Evolutionary conservation across 2,888 invertebrate genomes (phyloP).

Genomic region (Rhimphoctona megacephalus): DNA sequence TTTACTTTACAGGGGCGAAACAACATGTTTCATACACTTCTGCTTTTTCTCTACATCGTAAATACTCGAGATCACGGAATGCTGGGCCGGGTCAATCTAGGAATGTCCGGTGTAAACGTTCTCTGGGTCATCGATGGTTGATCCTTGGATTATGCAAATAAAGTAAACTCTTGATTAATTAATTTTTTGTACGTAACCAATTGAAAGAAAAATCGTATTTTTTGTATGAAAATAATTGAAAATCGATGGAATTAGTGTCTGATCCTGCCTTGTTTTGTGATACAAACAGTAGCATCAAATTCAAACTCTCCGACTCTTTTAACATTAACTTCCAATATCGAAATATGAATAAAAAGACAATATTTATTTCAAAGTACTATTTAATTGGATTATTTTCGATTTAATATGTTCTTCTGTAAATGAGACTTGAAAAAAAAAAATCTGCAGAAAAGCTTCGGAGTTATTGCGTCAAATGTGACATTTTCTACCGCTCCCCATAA

Average conservation of each 20-base stretch:
- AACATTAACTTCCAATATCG: too few species aligned
- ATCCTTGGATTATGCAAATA: conserved; percentile 11
- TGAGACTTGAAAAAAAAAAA: too few species aligned
- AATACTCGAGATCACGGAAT: conserved; percentile 90
- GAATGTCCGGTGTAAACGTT: conserved; percentile 93
- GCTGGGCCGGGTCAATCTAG: conserved; percentile 92
- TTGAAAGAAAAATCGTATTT: background rate
- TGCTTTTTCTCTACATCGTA: conserved; percentile 92
- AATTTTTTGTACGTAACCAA: conserved; percentile 37
- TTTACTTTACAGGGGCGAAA: conserved; percentile 90
- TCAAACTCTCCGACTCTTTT: background rate
- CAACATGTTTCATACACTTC: conserved; percentile 94
- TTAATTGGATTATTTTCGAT: too few species aligned
- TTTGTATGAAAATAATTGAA: conserved; percentile 3
- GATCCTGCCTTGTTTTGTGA: background rate
- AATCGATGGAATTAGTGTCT: background rate
- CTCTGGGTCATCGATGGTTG: conserved; percentile 90
- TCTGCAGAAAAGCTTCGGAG: too few species aligned
- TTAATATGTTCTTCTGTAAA: too few species aligned
- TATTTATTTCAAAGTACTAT: too few species aligned
- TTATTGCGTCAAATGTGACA: too few species aligned
- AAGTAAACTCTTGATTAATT: conserved; percentile 27
- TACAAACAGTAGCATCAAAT: background rate
- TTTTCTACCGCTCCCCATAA: too few species aligned
- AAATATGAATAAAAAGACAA: too few species aligned